Percentiles rank a stretch among this genome's conserved stretches.
Conservation (phyloP, 2,797 vertebrate genomes). For the Pteronotus mesoamericanus region DNA sequence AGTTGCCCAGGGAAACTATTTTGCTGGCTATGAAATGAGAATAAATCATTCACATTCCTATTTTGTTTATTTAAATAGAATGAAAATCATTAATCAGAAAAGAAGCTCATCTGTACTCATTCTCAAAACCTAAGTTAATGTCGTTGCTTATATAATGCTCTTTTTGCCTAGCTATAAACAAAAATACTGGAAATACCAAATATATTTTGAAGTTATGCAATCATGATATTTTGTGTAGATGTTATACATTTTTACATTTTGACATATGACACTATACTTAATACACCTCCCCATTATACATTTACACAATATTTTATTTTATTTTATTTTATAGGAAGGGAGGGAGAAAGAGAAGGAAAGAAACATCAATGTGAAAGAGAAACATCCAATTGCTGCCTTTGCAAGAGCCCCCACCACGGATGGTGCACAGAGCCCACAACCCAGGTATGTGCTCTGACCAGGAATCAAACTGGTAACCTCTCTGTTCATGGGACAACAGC, state of each 20-base stretch:
- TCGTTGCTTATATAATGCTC: not conserved
- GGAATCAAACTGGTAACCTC: no score
- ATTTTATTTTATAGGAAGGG: no score
- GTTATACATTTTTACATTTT: not conserved
- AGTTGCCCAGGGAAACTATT: not conserved
- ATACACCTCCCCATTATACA: not conserved
- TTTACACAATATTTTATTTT: not conserved
- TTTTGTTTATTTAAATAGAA: not conserved
- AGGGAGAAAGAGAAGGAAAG: no score
- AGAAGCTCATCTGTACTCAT: not conserved
- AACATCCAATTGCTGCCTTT: no score
- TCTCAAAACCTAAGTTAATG: not conserved
- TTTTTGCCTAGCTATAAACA: not conserved
- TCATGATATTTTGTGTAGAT: not conserved
- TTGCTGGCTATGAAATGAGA: not conserved
- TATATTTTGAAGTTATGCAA: not conserved
- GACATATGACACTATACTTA: not conserved
- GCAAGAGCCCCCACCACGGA: no score
- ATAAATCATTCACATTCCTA: not conserved
- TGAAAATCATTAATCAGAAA: not conserved
- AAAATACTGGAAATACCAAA: not conserved
- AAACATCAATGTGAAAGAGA: no score
- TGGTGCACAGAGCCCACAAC: no score
- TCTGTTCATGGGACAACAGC: no score
- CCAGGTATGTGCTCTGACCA: no score